Evolutionary conservation across 1,140 invertebrate genomes (phyloP), one percentile per base, ranked within the genome.

Genomic region (Phymorhynchus buccinoides): DNA sequence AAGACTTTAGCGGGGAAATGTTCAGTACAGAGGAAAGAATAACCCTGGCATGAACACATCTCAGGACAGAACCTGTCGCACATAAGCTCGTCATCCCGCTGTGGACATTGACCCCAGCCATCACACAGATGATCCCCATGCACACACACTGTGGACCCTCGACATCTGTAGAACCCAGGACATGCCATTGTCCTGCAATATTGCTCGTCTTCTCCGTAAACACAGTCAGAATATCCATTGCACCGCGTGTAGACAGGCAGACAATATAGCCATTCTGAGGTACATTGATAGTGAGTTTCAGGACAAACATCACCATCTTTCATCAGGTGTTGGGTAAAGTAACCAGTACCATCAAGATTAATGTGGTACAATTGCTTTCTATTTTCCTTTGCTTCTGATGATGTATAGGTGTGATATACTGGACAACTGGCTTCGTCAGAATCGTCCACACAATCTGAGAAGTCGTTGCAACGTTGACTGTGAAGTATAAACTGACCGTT

Each of bases 21-120:
- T 27, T 37, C 27, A 3, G 32, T n/a, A 35, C 85, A 86, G 1
- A 41, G 35, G n/a, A 85, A 44, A 4, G 75, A 32, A 37, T 41
- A 41, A 41, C 73, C 82, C 48, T 44, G 52, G 44, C 82, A 87
- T 1, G 18, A 42, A 71, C 85, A 87, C 18, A 30, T 77, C 91
- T 37, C 88, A 93, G 80, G 80, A 30, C 80, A 82, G 35, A 0
- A 27, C 52, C 16, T 4, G 32, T 82, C 56, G 73, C 83, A 88
- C 18, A 86, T 48, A 18, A 71, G n/a, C 42, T 86, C 85, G 52
- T 88, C 82, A 37, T 86, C 85, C 39, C 52, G 68, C 48, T 85
- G 52, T 44, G 83, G 85, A 84, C 83, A 86, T 66, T 87, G 62
- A 44, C 27, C 32, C 30, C 30, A n/a, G 18, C 71, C 78, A 85